phyloP scores from a whole-genome alignment of 2,888 invertebrate species.

The Lucinisca nassula region DNA sequence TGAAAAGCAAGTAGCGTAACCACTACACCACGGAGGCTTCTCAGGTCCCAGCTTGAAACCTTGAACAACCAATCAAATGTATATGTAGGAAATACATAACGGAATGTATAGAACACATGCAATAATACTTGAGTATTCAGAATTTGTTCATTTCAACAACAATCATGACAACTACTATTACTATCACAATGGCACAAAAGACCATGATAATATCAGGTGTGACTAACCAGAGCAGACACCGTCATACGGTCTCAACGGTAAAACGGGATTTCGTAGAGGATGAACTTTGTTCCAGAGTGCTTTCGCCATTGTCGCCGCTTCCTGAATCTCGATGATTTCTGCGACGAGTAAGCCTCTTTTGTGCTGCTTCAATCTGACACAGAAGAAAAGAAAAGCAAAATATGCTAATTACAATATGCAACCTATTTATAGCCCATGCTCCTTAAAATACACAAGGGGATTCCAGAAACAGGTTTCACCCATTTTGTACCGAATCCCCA shows the following conservation, averaged over 20 bases:
- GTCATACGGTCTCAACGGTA: slow-evolving; percentile 81
- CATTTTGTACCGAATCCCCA: no score
- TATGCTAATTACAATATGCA: no score
- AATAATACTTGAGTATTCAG: slow-evolving; percentile 32
- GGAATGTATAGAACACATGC: no score
- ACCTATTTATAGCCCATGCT: no score
- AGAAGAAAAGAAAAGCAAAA: not conserved
- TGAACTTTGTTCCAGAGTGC: not conserved
- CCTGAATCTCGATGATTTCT: slow-evolving; percentile 29
- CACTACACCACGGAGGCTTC: no score
- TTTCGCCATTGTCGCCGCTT: slow-evolving; percentile 13
- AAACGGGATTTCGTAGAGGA: not conserved
- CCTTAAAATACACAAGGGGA: no score
- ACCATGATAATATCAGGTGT: slow-evolving; percentile 80
- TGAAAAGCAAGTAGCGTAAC: no score
- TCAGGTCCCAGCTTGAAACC: not conserved
- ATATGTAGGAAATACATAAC: no score
- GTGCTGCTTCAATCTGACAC: slow-evolving; percentile 77
- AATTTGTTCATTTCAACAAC: slow-evolving; percentile 70
- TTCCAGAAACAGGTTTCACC: no score
- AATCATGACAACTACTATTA: slow-evolving; percentile 69
- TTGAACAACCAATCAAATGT: no score
- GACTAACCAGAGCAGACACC: slow-evolving; percentile 84
- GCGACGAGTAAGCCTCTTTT: slow-evolving; percentile 63
- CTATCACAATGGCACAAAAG: slow-evolving; percentile 62